Conservation (phyloP, 92 coral and sea anemone genomes). For the Zoanthus sansibaricus region DNA sequence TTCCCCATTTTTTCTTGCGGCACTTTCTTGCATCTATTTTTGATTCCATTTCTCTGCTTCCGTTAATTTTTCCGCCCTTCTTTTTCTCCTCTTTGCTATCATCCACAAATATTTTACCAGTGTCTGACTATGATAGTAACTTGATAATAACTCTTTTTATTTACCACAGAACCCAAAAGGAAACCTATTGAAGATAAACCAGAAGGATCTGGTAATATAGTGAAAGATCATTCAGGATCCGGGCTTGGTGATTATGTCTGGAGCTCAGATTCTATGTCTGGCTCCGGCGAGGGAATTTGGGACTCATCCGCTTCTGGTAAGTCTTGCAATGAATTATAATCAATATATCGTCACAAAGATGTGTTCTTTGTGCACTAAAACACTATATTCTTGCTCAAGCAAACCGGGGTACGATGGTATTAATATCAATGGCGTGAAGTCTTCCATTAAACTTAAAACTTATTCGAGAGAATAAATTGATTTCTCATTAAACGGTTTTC, state of each 20-base stretch:
- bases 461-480: neutral
- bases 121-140: neutral
- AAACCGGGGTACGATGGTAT: too few species aligned
- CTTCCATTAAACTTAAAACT: too few species aligned
- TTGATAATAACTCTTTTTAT: neutral
- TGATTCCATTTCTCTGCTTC: too few species aligned
- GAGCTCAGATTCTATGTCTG: conserved; percentile 42
- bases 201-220: conserved; percentile 20
- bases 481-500: neutral
- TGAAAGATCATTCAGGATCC: conserved; percentile 45
- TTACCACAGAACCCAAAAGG: neutral
- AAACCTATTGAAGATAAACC: conserved; percentile 25
- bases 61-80: too few species aligned
- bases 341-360: neutral
- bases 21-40: too few species aligned
- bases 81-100: too few species aligned
- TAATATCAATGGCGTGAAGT: too few species aligned
- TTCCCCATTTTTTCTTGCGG: too few species aligned
- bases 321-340: neutral
- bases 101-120: too few species aligned
- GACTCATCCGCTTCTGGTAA: conserved; percentile 45
- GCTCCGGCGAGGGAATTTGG: conserved; percentile 42
- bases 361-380: too few species aligned
- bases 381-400: too few species aligned
- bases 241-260: conserved; percentile 20